Conservation (phyloP, 2,797 vertebrate genomes). For the Xiphorhynchus erythropygius region DNA sequence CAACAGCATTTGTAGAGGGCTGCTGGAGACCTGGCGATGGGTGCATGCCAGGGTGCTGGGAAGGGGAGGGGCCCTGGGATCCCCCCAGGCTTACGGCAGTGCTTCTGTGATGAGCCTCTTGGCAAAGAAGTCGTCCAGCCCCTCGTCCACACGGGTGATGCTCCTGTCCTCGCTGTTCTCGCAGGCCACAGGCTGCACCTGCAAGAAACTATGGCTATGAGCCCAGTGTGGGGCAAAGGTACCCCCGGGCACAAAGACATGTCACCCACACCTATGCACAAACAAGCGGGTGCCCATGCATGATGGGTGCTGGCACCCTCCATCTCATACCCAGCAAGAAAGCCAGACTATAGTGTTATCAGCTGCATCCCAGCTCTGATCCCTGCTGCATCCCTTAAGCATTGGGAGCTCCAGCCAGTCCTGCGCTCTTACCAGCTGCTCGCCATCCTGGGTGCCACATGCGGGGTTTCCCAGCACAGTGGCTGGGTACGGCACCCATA, state of each 20-base stretch:
- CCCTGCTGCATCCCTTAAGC: background rate
- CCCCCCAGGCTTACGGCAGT: constrained; percentile 80
- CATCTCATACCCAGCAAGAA: rapidly evolving
- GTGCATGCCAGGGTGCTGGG: background rate
- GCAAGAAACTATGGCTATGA: background rate
- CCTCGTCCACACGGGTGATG: constrained; percentile 90
- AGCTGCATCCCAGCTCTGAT: background rate
- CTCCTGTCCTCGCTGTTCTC: constrained; percentile 86
- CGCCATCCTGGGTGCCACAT: rapidly evolving
- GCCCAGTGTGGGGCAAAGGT: no score
- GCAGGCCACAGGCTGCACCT: constrained; percentile 84
- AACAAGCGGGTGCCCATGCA: rapidly evolving
- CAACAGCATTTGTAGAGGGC: background rate
- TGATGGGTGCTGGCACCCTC: background rate
- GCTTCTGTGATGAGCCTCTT: constrained; percentile 91
- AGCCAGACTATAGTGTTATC: background rate
- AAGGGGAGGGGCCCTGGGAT: background rate
- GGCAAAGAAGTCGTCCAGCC: constrained; percentile 95
- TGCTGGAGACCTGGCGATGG: background rate
- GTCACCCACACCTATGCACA: rapidly evolving
- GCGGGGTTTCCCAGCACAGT: background rate
- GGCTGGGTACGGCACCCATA: background rate
- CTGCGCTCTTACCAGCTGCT: background rate
- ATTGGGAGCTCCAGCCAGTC: background rate
- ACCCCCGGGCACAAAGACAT: rapidly evolving